Percentiles rank a stretch among this genome's conserved stretches.
Evolutionary conservation across 2,113 vertebrate species (phyloP).

Genomic region (Rhadina sibilatrix): DNA sequence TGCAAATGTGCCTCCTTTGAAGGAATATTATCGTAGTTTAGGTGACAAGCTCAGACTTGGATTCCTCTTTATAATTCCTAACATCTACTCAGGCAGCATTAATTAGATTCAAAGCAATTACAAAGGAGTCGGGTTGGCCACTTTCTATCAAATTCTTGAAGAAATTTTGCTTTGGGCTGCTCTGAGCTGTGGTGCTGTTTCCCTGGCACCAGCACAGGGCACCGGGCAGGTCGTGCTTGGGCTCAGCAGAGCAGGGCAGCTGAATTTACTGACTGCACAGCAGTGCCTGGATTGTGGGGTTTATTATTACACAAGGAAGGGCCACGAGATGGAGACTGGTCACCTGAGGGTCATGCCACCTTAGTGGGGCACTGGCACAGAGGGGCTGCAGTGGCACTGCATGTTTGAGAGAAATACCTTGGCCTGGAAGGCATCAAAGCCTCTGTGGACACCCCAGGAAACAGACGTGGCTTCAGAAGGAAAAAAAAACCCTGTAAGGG

Average conservation of each 20-base stretch:
- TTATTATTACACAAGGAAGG: background rate
- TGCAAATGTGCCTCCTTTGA: constrained; percentile 8
- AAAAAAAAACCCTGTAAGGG: background rate
- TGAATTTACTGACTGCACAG: background rate
- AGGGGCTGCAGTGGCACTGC: rapidly evolving
- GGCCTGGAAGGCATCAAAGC: background rate
- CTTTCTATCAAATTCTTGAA: background rate
- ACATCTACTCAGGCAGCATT: constrained; percentile 52
- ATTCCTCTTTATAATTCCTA: constrained; percentile 54
- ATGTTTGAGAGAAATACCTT: background rate
- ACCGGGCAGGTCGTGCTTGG: rapidly evolving
- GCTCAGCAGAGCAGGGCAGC: background rate
- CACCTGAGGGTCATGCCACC: background rate
- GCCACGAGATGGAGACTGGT: background rate
- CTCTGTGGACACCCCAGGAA: background rate
- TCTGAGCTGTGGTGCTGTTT: rapidly evolving
- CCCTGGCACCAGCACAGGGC: background rate
- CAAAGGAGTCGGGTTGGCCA: constrained; percentile 20
- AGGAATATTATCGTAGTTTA: constrained; percentile 5
- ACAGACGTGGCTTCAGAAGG: background rate
- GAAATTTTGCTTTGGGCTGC: background rate
- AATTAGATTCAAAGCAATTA: constrained; percentile 56
- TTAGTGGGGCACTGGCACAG: background rate
- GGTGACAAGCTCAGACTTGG: background rate
- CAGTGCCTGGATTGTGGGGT: background rate